Conservation (phyloP, 2,113 vertebrate genomes). For the Diglossa brunneiventris region DNA sequence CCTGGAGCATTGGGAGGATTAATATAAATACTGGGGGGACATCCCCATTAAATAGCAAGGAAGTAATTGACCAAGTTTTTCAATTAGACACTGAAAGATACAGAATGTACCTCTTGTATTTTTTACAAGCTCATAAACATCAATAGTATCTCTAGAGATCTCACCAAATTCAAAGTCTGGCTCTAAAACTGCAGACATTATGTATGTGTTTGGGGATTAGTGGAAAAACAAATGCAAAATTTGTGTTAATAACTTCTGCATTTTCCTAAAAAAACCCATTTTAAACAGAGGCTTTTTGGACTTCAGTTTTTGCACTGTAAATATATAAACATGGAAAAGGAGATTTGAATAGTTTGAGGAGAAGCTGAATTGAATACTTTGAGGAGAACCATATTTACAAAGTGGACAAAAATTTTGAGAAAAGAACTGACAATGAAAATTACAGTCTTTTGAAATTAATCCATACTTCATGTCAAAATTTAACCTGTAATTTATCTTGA, state of each 20-base stretch:
- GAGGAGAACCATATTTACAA: not conserved
- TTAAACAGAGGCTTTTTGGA: not conserved
- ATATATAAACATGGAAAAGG: not conserved
- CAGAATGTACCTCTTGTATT: fast-evolving
- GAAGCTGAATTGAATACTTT: not conserved
- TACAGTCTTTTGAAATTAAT: not conserved
- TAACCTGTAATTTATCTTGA: not conserved
- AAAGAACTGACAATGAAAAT: not conserved
- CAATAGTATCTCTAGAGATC: not conserved
- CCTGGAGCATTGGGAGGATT: not conserved
- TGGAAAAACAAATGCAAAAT: not conserved
- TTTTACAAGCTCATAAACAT: not conserved
- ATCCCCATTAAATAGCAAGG: not conserved
- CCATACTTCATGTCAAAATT: not conserved
- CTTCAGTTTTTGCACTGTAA: not conserved
- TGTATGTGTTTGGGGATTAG: not conserved
- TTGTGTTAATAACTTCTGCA: not conserved
- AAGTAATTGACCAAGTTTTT: not conserved
- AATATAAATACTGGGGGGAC: not conserved
- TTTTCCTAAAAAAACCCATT: not conserved
- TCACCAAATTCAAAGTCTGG: not conserved
- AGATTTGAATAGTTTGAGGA: not conserved
- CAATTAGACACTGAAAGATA: not conserved
- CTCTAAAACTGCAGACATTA: not conserved
- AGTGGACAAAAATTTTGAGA: not conserved